Evolutionary conservation across 1,140 invertebrate species (phyloP), one percentile per base, ranked within the genome.

Genomic region (Papilio xuthus): DNA sequence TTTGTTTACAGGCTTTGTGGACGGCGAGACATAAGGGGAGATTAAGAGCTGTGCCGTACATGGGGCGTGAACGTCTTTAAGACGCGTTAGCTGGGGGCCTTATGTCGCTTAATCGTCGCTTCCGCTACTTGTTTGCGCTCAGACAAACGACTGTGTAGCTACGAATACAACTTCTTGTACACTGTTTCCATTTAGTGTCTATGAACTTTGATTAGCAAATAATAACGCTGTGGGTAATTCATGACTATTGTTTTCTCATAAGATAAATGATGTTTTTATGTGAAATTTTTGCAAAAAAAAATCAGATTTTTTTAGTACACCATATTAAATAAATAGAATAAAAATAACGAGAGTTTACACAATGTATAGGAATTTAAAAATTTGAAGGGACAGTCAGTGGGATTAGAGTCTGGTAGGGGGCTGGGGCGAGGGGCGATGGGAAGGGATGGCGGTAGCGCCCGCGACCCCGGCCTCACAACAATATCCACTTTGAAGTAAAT

Each of bases 401-500:
- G 37, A 72, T 72, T 72, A 72, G 70, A 41, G 70, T 28, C 9
- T 12, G 26, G 60, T 3, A 28, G n/a, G 20, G 47, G 10, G 3
- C 9, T 1, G 15, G 50, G 20, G 56, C 23, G 56, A 12, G 56
- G 20, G n/a, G 56, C 26, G 47, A 13, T 1, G 47, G 15, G 47
- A 28, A 26, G 60, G 60, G 60, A 23, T 15, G 60, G 7, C 8
- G 56, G 23, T 26, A 32, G 60, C 60, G 60, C 7, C 67, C 37
- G 69, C 69, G 70, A 28, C 26, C 44, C 72, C 44, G 28, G 72
- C 44, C 72, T 20, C 47, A 47, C 72, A 87, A 82, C 84, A 84
- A 84, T 80, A 84, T 79, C 82, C 80, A 84, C 81, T 86, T 85
- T 83, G 83, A 80, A 83, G 84, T 85, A 84, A 85, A 83, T 81